Evolutionary conservation across 2,113 vertebrate genomes (phyloP).

Genomic region (Misgurnus anguillicaudatus): DNA sequence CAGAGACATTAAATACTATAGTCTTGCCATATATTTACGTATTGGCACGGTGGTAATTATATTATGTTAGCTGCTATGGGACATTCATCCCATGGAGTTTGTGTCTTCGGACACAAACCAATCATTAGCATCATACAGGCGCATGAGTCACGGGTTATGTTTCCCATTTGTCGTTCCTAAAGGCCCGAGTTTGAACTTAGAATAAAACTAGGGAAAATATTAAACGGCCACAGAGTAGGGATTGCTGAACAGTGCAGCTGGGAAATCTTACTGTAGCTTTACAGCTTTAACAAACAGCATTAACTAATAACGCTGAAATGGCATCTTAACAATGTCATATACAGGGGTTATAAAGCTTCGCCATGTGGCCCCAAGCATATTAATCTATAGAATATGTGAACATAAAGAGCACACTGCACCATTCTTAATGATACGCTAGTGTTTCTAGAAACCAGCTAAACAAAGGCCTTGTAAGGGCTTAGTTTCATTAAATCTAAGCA

Average conservation of each 20-base stretch:
- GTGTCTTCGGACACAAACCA: conserved; percentile 20
- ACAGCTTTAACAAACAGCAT: conserved; percentile 63
- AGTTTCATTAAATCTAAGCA: not conserved
- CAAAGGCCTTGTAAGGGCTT: not conserved
- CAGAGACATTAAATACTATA: conserved; percentile 33
- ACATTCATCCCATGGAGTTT: conserved; percentile 14
- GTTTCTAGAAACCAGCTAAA: conserved; percentile 15
- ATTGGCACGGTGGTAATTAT: conserved; percentile 34
- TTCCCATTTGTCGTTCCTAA: conserved; percentile 3
- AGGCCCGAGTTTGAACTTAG: conserved; percentile 13
- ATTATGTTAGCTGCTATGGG: conserved; percentile 9
- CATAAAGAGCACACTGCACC: conserved; percentile 1
- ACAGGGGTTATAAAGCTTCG: conserved; percentile 55
- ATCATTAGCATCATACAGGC: not conserved
- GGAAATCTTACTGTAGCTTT: conserved; percentile 45
- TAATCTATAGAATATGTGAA: conserved; percentile 56
- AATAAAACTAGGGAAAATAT: conserved; percentile 5
- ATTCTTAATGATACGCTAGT: not conserved
- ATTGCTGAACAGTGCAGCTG: not conserved
- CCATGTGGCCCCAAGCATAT: conserved; percentile 50
- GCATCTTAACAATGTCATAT: conserved; percentile 59
- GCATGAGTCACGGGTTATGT: not conserved
- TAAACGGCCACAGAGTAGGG: conserved; percentile 5
- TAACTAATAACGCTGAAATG: conserved; percentile 64
- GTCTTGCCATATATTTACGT: conserved; percentile 26